Evolutionary conservation across 2,113 vertebrate species (phyloP).

Genomic region (Phalacrocorax brasilianus): DNA sequence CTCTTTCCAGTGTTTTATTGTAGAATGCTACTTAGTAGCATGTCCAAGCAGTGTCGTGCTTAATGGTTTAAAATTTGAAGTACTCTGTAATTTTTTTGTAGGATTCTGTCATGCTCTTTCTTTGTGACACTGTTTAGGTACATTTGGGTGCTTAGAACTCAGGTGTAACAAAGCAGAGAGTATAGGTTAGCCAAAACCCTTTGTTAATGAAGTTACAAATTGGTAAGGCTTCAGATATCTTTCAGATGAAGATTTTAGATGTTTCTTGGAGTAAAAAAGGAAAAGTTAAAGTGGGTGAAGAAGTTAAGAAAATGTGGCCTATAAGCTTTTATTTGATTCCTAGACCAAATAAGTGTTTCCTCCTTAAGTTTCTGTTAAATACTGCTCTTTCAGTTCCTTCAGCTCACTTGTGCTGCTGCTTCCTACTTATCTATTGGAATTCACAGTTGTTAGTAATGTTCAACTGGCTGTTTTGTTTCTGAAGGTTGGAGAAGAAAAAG

Average conservation of each 20-base stretch:
- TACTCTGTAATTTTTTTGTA: not conserved
- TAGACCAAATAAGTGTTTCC: not conserved
- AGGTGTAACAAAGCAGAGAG: not conserved
- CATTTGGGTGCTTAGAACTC: not conserved
- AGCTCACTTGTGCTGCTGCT: not conserved
- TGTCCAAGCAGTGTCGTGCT: not conserved
- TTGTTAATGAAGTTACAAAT: not conserved
- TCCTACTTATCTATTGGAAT: not conserved
- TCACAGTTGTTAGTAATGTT: not conserved
- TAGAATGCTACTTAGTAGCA: not conserved
- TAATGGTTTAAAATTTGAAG: not conserved
- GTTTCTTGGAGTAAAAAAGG: not conserved
- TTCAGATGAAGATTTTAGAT: not conserved
- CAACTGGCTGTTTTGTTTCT: not conserved
- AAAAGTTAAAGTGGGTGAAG: not conserved
- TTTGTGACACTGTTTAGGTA: not conserved
- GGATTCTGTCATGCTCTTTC: not conserved
- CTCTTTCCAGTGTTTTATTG: not conserved
- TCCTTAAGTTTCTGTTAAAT: not conserved
- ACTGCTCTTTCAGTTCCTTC: not conserved
- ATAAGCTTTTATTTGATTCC: not conserved
- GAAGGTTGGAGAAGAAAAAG: not conserved
- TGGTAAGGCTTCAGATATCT: not conserved
- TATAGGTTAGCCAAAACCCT: not conserved
- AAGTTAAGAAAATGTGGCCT: not conserved